Percentiles rank a stretch among this genome's conserved stretches.
These are phyloP conservation scores for Cynocephalus volans DNA, from an alignment of 2,113 vertebrate genomes.

Conservation along the genomic window DNA sequence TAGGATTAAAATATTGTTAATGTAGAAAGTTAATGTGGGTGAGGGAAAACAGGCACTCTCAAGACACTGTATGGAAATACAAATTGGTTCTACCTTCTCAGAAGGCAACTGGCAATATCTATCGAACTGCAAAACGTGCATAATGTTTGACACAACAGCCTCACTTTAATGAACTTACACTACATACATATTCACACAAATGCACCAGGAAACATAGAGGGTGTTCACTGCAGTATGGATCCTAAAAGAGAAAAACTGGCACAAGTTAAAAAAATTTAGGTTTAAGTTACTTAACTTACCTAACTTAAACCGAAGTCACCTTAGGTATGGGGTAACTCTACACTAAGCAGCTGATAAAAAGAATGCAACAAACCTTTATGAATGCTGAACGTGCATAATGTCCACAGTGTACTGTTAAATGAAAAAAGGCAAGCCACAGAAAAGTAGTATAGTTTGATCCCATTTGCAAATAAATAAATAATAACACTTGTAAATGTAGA, in stretches of 20 bases:
- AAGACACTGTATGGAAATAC: constrained; percentile 43
- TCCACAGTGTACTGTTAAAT: background rate
- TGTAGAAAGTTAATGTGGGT: background rate
- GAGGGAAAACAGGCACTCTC: constrained; percentile 33
- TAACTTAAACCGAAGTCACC: background rate
- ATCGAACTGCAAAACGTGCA: background rate
- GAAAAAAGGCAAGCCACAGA: background rate
- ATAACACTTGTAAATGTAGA: background rate
- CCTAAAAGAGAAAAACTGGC: background rate
- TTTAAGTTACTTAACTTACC: background rate
- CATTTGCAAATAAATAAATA: background rate
- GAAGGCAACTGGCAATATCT: constrained; percentile 29
- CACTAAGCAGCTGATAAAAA: background rate
- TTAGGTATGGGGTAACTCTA: background rate
- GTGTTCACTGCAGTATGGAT: background rate
- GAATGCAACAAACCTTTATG: background rate
- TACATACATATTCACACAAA: background rate
- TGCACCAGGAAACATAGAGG: background rate
- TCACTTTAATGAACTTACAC: background rate
- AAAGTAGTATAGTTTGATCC: background rate
- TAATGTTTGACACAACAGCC: background rate
- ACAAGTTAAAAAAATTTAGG: background rate
- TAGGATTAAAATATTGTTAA: constrained; percentile 4
- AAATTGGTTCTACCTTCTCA: constrained; percentile 39
- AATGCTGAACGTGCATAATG: background rate